Base-by-base conservation (phyloP, 2,113 vertebrate genomes). In the Chauna torquata region DNA sequence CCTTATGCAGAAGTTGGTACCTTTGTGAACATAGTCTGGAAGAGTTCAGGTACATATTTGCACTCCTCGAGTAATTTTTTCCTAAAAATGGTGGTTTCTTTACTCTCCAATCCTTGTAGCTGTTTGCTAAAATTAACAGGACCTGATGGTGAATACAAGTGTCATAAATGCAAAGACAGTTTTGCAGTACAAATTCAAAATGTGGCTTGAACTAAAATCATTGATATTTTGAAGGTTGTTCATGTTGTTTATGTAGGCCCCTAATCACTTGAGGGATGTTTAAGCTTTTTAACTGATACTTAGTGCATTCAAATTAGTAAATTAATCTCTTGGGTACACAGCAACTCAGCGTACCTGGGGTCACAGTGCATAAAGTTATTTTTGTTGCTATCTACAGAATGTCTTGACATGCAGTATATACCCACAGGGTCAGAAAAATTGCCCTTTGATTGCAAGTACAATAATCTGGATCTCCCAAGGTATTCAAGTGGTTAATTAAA, bases 401-500 rank as follows among this genome's bases (percentile, higher is more conserved):
- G 81, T 92, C 82, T 93, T 97, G 89, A 94, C 92, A 95, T 66
- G 66, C 52, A 91, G 77, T 47, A 45, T 66, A 91, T 95, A 96
- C 84, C 94, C 92, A 94, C 79, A 95, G 94, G 91, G 95, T 96
- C 92, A 96, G 61, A 90, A 66, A 85, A 96, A 94, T 97, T 97
- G 91, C 94, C 94, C 96, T 98, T 97, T 97, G 86, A 95, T 93
- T 98, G 93, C 83, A 86, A 28, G 91, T 96, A 97, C 96, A 96
- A 93, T 89, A 94, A 97, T 96, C 68, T 76, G 52, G 83, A 94
- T 79, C 47, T 97, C 95, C 96, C 97, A 96, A 97, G 92, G 88
- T 96, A 96, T 90, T 96, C 92, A 96, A 96, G 94, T 97, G 78
- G 93, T 97, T 98, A 98, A 98, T 98, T 98, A 98, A 98, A 97